Percentiles rank a stretch among this genome's conserved stretches.
These are phyloP conservation scores for Oscheius onirici DNA, from an alignment of 2,888 invertebrate species.

Conservation along the genomic window DNA sequence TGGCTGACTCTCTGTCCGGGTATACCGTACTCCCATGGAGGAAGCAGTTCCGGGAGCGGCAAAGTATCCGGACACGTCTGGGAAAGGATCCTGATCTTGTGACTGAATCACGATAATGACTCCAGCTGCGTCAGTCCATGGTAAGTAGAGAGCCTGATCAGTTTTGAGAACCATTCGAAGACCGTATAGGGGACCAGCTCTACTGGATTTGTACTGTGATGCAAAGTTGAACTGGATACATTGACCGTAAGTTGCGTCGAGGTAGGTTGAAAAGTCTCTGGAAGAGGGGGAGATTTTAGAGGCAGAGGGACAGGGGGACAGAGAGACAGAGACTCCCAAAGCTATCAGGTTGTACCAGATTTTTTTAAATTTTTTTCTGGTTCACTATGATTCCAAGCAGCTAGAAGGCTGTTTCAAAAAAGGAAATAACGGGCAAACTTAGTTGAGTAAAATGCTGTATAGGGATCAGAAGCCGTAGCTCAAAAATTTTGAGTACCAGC, in stretches of 20 bases:
- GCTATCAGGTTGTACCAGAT: no score
- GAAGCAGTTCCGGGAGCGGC: constrained; percentile 62
- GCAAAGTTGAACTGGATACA: constrained; percentile 51
- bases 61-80: constrained; percentile 59
- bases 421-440: no score
- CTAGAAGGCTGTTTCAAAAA: no score
- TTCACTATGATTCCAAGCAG: no score
- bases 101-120: constrained; percentile 72
- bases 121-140: constrained; percentile 71
- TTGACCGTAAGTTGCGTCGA: constrained; percentile 62
- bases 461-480: no score
- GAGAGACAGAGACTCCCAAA: no score
- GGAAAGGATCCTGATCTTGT: constrained; percentile 57
- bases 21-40: constrained; percentile 66
- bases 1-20: constrained; percentile 67
- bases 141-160: constrained; percentile 46
- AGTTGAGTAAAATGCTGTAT: no score
- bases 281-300: constrained; percentile 33
- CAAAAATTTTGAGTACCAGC: no score
- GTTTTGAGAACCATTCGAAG: constrained; percentile 62
- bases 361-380: no score
- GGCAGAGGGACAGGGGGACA: no score
- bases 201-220: constrained; percentile 36
- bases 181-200: constrained; percentile 71
- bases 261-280: constrained; percentile 72